Evolutionary conservation across 1,140 invertebrate species (phyloP).

Genomic region (Leptinotarsa texana): DNA sequence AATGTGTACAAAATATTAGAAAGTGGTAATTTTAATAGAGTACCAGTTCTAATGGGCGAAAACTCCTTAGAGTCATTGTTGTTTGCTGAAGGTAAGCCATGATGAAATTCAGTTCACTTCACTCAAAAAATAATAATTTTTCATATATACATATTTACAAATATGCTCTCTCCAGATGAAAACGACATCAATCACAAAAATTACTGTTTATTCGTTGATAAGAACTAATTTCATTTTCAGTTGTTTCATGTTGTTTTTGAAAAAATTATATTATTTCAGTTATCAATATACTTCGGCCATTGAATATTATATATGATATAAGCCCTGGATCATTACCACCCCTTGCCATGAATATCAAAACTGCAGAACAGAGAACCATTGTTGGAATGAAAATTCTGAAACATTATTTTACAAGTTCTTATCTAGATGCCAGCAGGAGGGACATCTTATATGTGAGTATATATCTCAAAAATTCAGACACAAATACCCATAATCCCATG

Average conservation of each 20-base stretch:
- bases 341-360: slow-evolving; percentile 7
- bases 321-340: slow-evolving; percentile 19
- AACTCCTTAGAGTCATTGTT: slow-evolving; percentile 25
- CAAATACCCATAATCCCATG: too few species aligned
- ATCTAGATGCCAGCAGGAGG: neutral
- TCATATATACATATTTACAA: too few species aligned
- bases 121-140: too few species aligned
- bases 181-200: too few species aligned
- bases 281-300: neutral
- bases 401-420: slow-evolving; percentile 15
- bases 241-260: neutral
- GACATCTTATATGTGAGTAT: slow-evolving; percentile 12
- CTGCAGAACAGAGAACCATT: neutral
- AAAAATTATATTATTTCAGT: slow-evolving; percentile 10
- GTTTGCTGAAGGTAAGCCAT: slow-evolving; percentile 23
- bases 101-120: neutral
- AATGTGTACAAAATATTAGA: slow-evolving; percentile 19
- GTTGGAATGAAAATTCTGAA: slow-evolving; percentile 10
- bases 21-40: slow-evolving; percentile 31
- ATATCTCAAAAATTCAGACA: too few species aligned
- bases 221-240: neutral
- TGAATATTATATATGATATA: slow-evolving; percentile 12
- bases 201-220: too few species aligned
- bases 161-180: too few species aligned
- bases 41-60: slow-evolving; percentile 30